Base-by-base conservation (phyloP, 2,113 vertebrate species). In the Dipodomys spectabilis region DNA sequence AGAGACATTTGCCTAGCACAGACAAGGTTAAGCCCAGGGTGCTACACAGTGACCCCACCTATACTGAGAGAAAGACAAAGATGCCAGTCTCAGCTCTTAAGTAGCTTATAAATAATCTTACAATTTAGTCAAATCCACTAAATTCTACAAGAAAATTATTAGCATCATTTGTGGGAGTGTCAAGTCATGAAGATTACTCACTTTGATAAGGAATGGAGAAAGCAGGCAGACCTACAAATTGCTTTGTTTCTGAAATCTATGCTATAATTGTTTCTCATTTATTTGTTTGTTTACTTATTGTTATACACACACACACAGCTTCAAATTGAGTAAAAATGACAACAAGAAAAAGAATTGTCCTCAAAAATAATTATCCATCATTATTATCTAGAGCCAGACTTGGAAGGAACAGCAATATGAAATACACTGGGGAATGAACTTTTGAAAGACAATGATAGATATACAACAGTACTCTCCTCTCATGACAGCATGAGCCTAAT, bases 31-130 rank as follows among this genome's bases (percentile, higher is more conserved):
- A 57, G 53, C 15, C 45, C 53, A 28, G 80, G 30, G 32, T 86
- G 67, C 60, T 86, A 74, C 1, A 2, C 60, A 89, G 75, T 60
- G 57, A 72, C 16, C 69, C 80, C 8, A 44, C 4, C 39, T 74
- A 22, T 30, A 6, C 86, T 64, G 20, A 72, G 78, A 88, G 86
- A 57, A 79, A 80, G 74, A 90, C 74, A 92, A 93, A 92, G 87
- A 53, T 57, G 12, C 0, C 0, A 84, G 77, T 32, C 49, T 93
- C 25, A 71, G 65, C 74, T 90, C 82, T 49, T 69, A 92, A 94
- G 82, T 44, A 32, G 39, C 45, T 92, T 93, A 92, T 60, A 84
- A 89, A n/a, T 60, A 82, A 85, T 71, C 90, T n/a, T 39, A 22
- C n/a, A 75, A 85, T 80, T 80, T 88, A 91, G 49, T 32, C 8